These are phyloP conservation scores for Narcine bancroftii DNA, from an alignment of 2,113 vertebrate genomes.

Conservation along the genomic window DNA sequence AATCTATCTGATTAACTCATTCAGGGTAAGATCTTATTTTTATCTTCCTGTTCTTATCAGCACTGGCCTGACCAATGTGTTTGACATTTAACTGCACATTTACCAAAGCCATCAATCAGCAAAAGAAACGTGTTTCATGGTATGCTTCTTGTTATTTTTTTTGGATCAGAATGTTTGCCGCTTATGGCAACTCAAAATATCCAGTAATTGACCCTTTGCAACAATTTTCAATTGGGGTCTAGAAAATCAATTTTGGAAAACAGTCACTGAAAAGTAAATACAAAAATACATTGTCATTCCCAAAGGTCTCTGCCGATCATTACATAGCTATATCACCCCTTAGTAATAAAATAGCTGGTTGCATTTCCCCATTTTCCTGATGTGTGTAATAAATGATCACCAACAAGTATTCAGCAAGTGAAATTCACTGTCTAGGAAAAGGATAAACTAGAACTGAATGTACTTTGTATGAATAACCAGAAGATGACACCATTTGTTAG, in stretches of 20 bases:
- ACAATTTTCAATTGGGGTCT: neutral
- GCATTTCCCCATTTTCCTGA: neutral
- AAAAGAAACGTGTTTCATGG: neutral
- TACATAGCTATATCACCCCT: neutral
- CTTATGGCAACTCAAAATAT: neutral
- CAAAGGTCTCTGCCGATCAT: neutral
- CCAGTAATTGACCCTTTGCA: neutral
- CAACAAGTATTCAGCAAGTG: neutral
- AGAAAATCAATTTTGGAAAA: conserved; percentile 5
- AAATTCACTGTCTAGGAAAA: neutral
- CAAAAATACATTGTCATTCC: neutral
- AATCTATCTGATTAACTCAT: too few species aligned
- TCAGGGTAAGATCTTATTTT: too few species aligned
- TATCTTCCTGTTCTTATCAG: too few species aligned
- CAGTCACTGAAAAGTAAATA: neutral
- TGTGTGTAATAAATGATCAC: too few species aligned
- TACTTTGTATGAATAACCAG: neutral
- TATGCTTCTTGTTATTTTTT: neutral
- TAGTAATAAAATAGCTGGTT: neutral
- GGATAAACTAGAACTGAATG: neutral
- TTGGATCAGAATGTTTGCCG: neutral
- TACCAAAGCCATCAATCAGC: neutral
- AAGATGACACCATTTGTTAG: neutral
- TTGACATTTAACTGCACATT: too few species aligned
- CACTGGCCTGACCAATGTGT: too few species aligned